Evolutionary conservation across 2,797 vertebrate species (phyloP).

Genomic region (Epinephelus malabaricus): DNA sequence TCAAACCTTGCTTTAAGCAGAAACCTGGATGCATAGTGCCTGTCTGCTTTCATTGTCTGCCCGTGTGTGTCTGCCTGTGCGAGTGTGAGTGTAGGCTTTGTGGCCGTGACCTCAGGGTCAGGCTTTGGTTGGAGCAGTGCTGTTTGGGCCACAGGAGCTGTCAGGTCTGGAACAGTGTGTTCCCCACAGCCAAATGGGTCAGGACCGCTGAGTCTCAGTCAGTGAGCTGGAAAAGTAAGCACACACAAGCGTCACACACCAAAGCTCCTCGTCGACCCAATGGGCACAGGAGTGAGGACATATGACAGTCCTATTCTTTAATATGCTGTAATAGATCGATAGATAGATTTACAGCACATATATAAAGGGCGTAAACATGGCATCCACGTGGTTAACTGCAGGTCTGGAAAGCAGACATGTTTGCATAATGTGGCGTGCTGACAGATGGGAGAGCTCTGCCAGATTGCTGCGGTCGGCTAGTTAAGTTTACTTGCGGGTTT

Average conservation of each 20-base stretch:
- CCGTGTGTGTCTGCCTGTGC: neutral
- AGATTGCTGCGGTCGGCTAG: conserved; percentile 15
- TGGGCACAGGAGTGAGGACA: neutral
- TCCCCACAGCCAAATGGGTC: conserved; percentile 64
- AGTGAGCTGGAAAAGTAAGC: conserved; percentile 54
- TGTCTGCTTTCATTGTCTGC: conserved; percentile 34
- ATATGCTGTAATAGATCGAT: neutral
- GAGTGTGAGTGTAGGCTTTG: conserved; percentile 19
- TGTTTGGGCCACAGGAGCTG: conserved; percentile 53
- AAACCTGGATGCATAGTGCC: conserved; percentile 25
- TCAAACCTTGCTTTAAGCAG: conserved; percentile 25
- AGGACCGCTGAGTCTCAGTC: conserved; percentile 60
- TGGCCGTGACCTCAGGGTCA: conserved; percentile 38
- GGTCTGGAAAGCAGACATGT: neutral
- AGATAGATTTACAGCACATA: neutral
- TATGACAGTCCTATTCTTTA: neutral
- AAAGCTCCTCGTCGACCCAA: neutral
- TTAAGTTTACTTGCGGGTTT: conserved; percentile 18
- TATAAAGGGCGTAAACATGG: neutral
- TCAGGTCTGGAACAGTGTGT: conserved; percentile 59
- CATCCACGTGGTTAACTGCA: neutral
- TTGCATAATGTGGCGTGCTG: neutral
- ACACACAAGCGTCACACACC: conserved; percentile 44
- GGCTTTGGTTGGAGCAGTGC: conserved; percentile 39
- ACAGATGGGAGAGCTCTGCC: conserved; percentile 6